Evolutionary conservation across 2,888 invertebrate species (phyloP), one percentile per base, ranked within the genome.

Genomic region (Lepidocyrtinus sp.): DNA sequence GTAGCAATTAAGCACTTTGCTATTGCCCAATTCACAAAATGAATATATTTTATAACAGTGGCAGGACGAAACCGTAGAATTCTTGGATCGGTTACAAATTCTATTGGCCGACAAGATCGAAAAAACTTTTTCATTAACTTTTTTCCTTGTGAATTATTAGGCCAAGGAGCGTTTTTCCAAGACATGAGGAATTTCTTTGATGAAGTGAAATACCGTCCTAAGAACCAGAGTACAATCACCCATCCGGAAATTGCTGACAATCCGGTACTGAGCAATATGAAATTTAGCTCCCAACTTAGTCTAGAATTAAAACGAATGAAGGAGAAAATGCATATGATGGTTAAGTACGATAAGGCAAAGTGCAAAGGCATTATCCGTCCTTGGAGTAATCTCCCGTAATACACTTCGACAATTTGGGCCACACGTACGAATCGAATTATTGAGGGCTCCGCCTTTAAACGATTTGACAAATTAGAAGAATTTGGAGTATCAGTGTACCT

Each of bases 51-150:
- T 2, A 76, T 7, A 24, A 76, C 62, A 12, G 55, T 69, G 5
- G 70, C 70, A 1, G 24, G 63, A 17, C 75, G 19, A 64, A 70
- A 76, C 1, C 69, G 22, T 2, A 69, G 26, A 5, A 76, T 27
- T 19, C 46, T 62, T 0, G 75, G 64, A 27, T 5, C 1, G 3
- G 50, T 76, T 5, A 21, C 2, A 63, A 76, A 64, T 24, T 69
- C 75, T 1, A 76, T 36, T 1, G 75, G 75, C 1, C 36, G 50
- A 64, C 75, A 76, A n/a, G 75, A 76, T 64, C 75, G 36, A n/a
- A 46, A 50, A 46, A 76, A 69, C 36, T 55, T 69, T 50, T 27
- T 63, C 75, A 69, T 50, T 1, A 64, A 19, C 22, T 55, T 76
- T 55, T 55, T 69, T 24, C 70, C 64, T 3, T 21, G 19, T 65